Evolutionary conservation across 1,140 invertebrate genomes (phyloP), one percentile per base, ranked within the genome.

Genomic region (Heterodera carotae): DNA sequence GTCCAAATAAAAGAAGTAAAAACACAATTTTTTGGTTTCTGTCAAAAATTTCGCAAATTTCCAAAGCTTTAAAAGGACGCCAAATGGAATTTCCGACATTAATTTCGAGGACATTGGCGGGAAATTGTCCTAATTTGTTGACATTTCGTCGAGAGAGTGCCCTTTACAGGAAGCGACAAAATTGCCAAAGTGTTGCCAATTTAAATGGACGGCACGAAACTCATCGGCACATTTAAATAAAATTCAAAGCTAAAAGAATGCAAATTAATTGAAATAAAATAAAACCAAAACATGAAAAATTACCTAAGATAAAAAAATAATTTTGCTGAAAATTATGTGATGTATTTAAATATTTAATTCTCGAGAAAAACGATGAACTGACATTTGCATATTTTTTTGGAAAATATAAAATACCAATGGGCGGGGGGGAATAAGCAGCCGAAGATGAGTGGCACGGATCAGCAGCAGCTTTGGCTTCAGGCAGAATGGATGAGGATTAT

Each of bases 71-170:
- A 22, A 56, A 56, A 56, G 48, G 22, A 22, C 18, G 22, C 12
- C 15, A 22, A 56, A 56, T 43, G 12, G 48, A 56, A 56, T 56
- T 56, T 56, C 15, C 15, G 48, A 15, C 48, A 18, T 56, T 56
- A 56, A 56, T 56, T 56, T 56, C 48, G 48, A 56, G 48, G 48
- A 56, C 48, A 22, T 56, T 56, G 48, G 48, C 48, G 48, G 15
- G 15, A 56, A 56, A 56, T 56, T 56, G 48, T 56, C 48, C 48
- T 56, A 56, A 56, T 56, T 56, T 56, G 48, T 56, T 56, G 48
- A 56, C 18, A 22, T 56, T 56, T 56, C 5, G 22, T 6, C 12
- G 39, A 56, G 48, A 18, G 48, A 56, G 48, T 56, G 48, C 48
- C 48, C 12, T 56, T 56, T 56, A 56, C 48, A 56, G 48, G 48